Percentiles rank a stretch among this genome's conserved stretches.
These are phyloP conservation scores for Episyrphus balteatus DNA, from an alignment of 1,140 invertebrate species.

Conservation along the genomic window DNA sequence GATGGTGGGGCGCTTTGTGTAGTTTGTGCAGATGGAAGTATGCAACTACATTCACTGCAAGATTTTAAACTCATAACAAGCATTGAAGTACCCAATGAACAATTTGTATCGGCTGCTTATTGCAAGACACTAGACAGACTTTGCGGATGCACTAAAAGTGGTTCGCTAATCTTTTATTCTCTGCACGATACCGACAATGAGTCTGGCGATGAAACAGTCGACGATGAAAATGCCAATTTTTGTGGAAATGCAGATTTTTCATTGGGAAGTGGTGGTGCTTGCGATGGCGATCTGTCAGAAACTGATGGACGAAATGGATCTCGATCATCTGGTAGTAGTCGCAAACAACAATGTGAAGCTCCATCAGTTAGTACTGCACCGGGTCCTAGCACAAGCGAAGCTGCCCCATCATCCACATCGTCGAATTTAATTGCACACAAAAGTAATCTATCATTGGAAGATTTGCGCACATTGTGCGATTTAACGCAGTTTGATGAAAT, in stretches of 20 bases:
- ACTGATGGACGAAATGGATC: slow-evolving; percentile 12
- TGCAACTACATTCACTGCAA: slow-evolving; percentile 53
- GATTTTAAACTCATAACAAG: slow-evolving; percentile 51
- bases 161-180: slow-evolving; percentile 72
- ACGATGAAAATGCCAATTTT: slow-evolving; percentile 43
- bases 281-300: slow-evolving; percentile 17
- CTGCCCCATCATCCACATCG: slow-evolving; percentile 7
- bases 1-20: slow-evolving; percentile 36
- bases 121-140: slow-evolving; percentile 73
- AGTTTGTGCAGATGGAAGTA: slow-evolving; percentile 56
- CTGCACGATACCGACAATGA: slow-evolving; percentile 58
- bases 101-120: slow-evolving; percentile 63
- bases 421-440: slow-evolving; percentile 45
- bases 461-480: slow-evolving; percentile 47
- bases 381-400: background rate
- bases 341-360: slow-evolving; percentile 11
- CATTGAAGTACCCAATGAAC: slow-evolving; percentile 51
- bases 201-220: slow-evolving; percentile 52
- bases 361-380: background rate
- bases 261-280: too few species aligned
- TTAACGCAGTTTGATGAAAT: slow-evolving; percentile 50
- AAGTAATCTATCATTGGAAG: slow-evolving; percentile 40
- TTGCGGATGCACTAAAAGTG: slow-evolving; percentile 67
- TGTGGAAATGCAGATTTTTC: too few species aligned
- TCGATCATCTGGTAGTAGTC: slow-evolving; percentile 5